phyloP scores from a whole-genome alignment of 1,140 invertebrate genomes.

The Drosophila rufa region DNA sequence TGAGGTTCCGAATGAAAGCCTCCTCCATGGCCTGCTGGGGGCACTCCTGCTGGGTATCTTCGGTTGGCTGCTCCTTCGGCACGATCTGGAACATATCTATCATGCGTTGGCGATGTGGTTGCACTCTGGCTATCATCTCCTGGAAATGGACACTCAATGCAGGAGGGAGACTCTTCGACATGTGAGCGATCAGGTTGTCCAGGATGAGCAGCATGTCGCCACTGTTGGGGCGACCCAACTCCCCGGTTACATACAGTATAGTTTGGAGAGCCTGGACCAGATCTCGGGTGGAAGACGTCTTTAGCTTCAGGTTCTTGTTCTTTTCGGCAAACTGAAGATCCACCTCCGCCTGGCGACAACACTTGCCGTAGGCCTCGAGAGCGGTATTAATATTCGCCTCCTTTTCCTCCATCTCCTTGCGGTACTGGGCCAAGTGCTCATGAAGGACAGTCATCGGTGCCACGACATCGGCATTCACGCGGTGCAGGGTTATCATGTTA shows the following conservation, averaged over 20 bases:
- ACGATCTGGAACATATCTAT: neutral
- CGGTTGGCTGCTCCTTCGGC: too few relatives aligned
- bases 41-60: neutral
- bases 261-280: constrained; percentile 53
- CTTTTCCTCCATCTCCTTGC: neutral
- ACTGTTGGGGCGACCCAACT: constrained; percentile 38
- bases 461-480: constrained; percentile 48
- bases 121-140: neutral
- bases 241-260: constrained; percentile 37
- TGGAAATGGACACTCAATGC: constrained; percentile 9
- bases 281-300: constrained; percentile 8
- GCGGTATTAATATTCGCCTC: neutral
- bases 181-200: constrained; percentile 19
- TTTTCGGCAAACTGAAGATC: constrained; percentile 30
- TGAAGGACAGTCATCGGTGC: constrained; percentile 38
- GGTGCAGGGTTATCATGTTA: constrained; percentile 54
- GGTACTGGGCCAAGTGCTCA: constrained; percentile 18
- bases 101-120: constrained; percentile 19
- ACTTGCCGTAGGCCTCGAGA: constrained; percentile 37
- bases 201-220: constrained; percentile 33
- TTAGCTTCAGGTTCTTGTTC: neutral
- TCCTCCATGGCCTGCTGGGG: constrained; percentile 1
- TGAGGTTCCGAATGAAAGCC: neutral
- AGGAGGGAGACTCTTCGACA: constrained; percentile 18
- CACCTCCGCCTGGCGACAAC: constrained; percentile 44